Evolutionary conservation across 92 coral and sea anemone species (phyloP).

Genomic region (Porites divaricata): DNA sequence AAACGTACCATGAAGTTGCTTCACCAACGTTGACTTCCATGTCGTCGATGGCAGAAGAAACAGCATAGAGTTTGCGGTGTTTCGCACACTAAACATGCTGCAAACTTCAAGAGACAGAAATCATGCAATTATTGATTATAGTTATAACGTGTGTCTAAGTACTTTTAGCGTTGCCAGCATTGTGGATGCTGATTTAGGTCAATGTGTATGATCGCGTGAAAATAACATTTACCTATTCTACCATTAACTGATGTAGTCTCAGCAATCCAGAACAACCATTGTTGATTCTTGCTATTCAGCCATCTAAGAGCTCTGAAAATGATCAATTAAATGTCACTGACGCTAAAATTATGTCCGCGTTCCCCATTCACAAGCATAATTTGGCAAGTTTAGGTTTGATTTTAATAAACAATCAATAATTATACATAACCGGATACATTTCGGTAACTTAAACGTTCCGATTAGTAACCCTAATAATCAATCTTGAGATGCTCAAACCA

Average conservation of each 20-base stretch:
- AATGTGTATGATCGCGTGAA: background rate
- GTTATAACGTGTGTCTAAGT: constrained; percentile 26
- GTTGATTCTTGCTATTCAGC: constrained; percentile 23
- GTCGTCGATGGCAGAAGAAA: too few species aligned
- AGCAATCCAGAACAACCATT: constrained; percentile 13
- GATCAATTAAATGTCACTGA: constrained; percentile 22
- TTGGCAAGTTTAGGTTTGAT: constrained; percentile 19
- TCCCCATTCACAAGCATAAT: constrained; percentile 24
- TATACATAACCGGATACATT: background rate
- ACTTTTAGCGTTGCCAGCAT: constrained; percentile 11
- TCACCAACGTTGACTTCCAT: too few species aligned
- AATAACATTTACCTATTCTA: constrained; percentile 3
- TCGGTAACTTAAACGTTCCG: background rate
- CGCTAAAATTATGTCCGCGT: constrained; percentile 18
- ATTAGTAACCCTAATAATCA: constrained; percentile 3
- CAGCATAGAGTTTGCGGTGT: constrained; percentile 19
- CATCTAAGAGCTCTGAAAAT: constrained; percentile 26
- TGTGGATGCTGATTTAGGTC: constrained; percentile 27
- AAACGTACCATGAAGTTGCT: too few species aligned
- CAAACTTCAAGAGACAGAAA: constrained; percentile 22
- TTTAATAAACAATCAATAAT: background rate
- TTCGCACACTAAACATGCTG: constrained; percentile 26
- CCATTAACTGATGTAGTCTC: constrained; percentile 14
- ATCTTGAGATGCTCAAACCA: constrained; percentile 16
- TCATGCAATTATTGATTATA: constrained; percentile 29